A percentile compares a stretch with the other conserved stretches of the same genome.
Evolutionary conservation across 2,797 vertebrate species (phyloP).

Genomic region (Urosaurus nigricauda): DNA sequence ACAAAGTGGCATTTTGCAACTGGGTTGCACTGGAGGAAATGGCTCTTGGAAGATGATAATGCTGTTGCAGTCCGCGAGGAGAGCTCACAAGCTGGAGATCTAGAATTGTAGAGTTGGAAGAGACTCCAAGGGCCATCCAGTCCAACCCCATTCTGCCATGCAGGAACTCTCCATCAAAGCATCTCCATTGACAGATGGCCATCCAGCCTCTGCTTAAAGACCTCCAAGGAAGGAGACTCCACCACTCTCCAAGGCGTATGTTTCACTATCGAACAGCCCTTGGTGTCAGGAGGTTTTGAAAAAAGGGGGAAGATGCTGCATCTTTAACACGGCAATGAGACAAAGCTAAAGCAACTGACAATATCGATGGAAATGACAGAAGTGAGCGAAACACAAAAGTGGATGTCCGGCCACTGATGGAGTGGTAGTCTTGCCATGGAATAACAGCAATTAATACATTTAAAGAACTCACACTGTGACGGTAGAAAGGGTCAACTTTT

Average conservation of each 20-base stretch:
- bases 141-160: no score
- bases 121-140: no score
- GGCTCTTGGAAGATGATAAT: no score
- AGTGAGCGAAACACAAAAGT: constrained; percentile 46
- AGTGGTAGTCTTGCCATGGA: constrained; percentile 72
- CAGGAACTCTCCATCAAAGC: no score
- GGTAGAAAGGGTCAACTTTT: constrained; percentile 99
- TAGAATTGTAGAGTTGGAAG: no score
- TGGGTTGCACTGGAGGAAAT: neutral
- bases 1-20: neutral
- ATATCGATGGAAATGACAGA: constrained; percentile 71
- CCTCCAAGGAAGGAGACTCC: no score
- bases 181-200: no score
- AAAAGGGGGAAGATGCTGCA: constrained; percentile 71
- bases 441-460: constrained; percentile 68
- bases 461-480: constrained; percentile 95
- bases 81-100: no score
- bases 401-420: constrained; percentile 58
- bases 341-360: constrained; percentile 68
- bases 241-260: no score
- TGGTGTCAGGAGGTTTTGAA: constrained; percentile 31
- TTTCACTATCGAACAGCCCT: no score
- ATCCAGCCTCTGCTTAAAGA: no score
- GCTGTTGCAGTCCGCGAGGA: no score
- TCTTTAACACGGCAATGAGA: constrained; percentile 77